phyloP scores from a whole-genome alignment of 2,888 invertebrate genomes.

The Lymantria monacha region DNA sequence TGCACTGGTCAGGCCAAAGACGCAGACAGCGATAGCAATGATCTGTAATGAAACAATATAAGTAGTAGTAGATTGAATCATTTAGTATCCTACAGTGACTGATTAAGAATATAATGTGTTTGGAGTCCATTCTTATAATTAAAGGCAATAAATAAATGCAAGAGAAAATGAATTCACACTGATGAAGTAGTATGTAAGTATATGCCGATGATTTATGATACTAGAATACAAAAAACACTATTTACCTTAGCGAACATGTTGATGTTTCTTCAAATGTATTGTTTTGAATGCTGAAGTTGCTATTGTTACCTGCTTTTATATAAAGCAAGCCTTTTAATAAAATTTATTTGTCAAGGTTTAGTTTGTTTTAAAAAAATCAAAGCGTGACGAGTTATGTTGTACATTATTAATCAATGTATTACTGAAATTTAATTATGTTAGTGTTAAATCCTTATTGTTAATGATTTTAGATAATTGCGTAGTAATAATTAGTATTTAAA shows the following conservation, averaged over 20 bases:
- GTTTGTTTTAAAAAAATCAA: not conserved
- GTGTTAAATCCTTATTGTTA: too few species aligned
- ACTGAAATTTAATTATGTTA: not conserved
- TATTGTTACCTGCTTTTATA: slow-evolving; percentile 1
- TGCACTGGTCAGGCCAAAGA: slow-evolving; percentile 1
- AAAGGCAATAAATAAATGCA: too few species aligned
- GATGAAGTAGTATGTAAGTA: not conserved
- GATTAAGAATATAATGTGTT: too few species aligned
- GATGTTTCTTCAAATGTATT: slow-evolving; percentile 1
- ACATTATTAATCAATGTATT: not conserved
- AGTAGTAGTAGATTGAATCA: not conserved
- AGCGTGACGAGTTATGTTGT: not conserved
- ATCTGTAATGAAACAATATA: not conserved
- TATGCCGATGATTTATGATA: too few species aligned
- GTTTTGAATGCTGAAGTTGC: not conserved
- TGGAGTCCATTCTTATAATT: too few species aligned
- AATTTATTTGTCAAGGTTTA: not conserved
- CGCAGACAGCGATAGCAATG: slow-evolving; percentile 3
- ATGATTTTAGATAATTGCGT: not conserved
- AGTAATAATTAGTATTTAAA: not conserved
- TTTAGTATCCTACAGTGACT: not conserved
- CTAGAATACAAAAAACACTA: not conserved
- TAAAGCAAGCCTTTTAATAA: not conserved
- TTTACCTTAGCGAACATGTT: slow-evolving; percentile 4
- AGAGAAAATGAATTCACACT: not conserved